Base-by-base conservation (phyloP, 1,140 invertebrate species). In the Drosophila lacertosa region DNA sequence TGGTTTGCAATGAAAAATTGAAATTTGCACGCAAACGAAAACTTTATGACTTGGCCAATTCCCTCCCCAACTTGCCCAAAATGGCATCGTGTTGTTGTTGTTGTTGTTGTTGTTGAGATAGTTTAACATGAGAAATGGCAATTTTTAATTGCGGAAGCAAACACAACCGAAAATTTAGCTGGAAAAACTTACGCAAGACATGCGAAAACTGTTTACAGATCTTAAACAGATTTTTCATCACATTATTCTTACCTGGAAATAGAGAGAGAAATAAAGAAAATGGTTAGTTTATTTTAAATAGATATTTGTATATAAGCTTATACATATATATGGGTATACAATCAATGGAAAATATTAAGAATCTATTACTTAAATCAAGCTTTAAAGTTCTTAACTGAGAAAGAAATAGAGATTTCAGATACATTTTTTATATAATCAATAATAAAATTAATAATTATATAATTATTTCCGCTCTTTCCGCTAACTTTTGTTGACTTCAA, bases 21-120 rank as follows among this genome's bases (percentile, higher is more conserved):
- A 83, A 83, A 76, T 76, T 66, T 86, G 81, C 80, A 83, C 80
- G 80, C 80, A 86, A 83, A 69, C 66, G 58, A 82, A 77, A 58
- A 62, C 69, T 35, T 77, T 80, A 80, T 80, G 73, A 81, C 63
- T 4, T 2, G 20, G 6, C 26, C 32, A 11, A 29, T 3, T 3
- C 22, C 9, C 15, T 24, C 10, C 1, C 2, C 42, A 15, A 22
- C 9, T 29, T 37, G 50, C n/a, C 20, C 26, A 18, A 69, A 63
- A 60, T 57, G 22, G n/a, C 63, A 58, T 48, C 54, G 59, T 10
- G 32, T 37, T 74, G 70, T 69, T 74, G 70, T n/a, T n/a, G n/a
- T n/a, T n/a, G n/a, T n/a, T n/a, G n/a, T n/a, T n/a, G n/a, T n/a
- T n/a, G n/a, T n/a, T n/a, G n/a, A n/a, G n/a, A 77, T 77, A 77